phyloP scores from a whole-genome alignment of 2,888 invertebrate genomes.

The Altica lythri region DNA sequence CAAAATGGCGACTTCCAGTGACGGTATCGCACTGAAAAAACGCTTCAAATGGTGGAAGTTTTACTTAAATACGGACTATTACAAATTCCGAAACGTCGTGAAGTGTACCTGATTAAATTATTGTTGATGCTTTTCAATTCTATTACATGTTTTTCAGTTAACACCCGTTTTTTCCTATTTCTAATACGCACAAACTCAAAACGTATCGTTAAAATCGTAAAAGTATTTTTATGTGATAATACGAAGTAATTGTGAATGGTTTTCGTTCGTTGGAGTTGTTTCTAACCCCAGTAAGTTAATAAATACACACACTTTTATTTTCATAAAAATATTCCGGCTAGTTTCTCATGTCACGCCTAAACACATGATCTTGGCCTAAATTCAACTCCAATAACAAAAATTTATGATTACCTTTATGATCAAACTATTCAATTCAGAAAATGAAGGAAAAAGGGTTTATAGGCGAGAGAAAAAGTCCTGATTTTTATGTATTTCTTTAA shows the following conservation, averaged over 20 bases:
- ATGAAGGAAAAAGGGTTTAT: too few relatives aligned
- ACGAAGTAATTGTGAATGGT: conserved; percentile 5
- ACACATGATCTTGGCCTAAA: too few relatives aligned
- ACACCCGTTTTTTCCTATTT: conserved; percentile 15
- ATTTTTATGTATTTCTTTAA: too few relatives aligned
- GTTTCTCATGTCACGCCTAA: too few relatives aligned
- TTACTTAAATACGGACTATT: conserved; percentile 50
- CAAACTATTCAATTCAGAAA: too few relatives aligned
- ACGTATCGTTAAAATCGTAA: conserved; percentile 26
- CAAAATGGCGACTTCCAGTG: conserved; percentile 44
- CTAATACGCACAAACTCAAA: conserved; percentile 35
- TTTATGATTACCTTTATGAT: too few relatives aligned
- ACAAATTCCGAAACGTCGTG: conserved; percentile 35
- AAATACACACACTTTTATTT: too few relatives aligned
- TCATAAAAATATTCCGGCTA: too few relatives aligned
- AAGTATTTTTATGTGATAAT: conserved; percentile 30
- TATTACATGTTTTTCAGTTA: conserved; percentile 33
- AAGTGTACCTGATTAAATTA: conserved; percentile 47
- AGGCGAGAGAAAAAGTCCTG: too few relatives aligned
- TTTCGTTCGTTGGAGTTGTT: conserved; percentile 21
- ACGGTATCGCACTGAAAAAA: conserved; percentile 48
- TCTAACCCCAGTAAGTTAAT: conserved; percentile 28
- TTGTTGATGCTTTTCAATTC: conserved; percentile 26
- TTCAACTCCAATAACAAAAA: too few relatives aligned
- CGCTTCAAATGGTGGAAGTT: conserved; percentile 54